Conservation (phyloP, 2,797 vertebrate genomes). For the Melanogrammus aeglefinus region DNA sequence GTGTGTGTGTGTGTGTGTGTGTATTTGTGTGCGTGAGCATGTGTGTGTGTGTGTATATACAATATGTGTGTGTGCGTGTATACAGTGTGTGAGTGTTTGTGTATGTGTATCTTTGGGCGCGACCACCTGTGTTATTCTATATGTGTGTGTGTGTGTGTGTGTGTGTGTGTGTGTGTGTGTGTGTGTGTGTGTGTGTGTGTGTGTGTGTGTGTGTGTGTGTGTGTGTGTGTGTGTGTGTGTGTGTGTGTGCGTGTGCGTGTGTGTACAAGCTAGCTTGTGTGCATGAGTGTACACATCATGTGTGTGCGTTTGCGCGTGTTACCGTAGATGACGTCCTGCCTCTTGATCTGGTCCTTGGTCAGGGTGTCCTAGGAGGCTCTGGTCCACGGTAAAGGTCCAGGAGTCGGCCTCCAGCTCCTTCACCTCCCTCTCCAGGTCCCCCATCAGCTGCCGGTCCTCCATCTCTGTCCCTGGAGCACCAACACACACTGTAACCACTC, state of each 20-base stretch:
- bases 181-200: no score
- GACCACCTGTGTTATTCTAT: not conserved
- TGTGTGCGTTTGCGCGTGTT: not conserved
- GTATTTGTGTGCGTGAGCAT: not conserved
- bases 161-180: no score
- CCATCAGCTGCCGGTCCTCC: constrained; percentile 94
- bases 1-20: not conserved
- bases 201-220: not conserved
- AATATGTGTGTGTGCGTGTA: not conserved
- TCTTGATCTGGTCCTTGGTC: constrained; percentile 87
- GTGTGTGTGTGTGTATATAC: not conserved
- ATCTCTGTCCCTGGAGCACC: constrained; percentile 76
- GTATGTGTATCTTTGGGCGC: no score
- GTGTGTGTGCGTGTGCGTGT: not conserved
- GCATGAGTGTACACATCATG: not conserved
- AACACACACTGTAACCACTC: not conserved
- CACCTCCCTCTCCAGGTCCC: constrained; percentile 83
- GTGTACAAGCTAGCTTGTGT: no score
- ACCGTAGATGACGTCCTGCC: constrained; percentile 97
- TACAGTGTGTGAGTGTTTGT: no score
- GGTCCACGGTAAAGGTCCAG: constrained; percentile 90
- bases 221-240: not conserved
- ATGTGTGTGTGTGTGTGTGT: no score
- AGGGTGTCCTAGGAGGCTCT: constrained; percentile 84
- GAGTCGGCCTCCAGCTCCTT: constrained; percentile 93